Base-by-base conservation (phyloP, 2,113 vertebrate species). In the Rhegmatorhina hoffmannsi region DNA sequence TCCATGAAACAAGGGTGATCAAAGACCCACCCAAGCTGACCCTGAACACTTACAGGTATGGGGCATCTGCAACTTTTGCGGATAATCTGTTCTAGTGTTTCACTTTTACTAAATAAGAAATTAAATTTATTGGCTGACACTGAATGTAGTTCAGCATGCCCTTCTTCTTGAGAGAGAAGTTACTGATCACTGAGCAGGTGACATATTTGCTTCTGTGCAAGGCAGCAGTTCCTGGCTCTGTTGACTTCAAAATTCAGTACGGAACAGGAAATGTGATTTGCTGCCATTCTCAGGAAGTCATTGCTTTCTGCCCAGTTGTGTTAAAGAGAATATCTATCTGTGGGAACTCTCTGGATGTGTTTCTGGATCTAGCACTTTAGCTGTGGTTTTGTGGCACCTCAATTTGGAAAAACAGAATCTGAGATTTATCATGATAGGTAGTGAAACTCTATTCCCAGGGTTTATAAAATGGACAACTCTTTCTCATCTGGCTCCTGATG, bases 11-110 rank as follows among this genome's bases (percentile, higher is more conserved):
- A 10, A 34, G 13, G 10, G 9, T 46, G 11, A 10, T 68, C n/a
- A 25, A 25, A 68, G 38, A 7, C 23, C 16, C 20, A 31, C 17
- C 25, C 29, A 43, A 0, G 0, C 13, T 26, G 34, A 17, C 20
- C 29, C 70, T 89, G 40, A 76, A 34, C 20, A 55, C 2, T 55
- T 53, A 34, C 47, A 69, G 55, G 34, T 40, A 13, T 26, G 29
- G 13, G 7, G 2, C 25, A 60, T 26, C 16, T 24, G 31, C 29
- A 62, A 2, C 17, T 47, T 40, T 40, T 55, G 29, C 23, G 20
- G 17, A 9, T 13, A 55, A 7, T 25, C 12, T 0, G 0, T 68
- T 47, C 25, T 40, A 26, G 20, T 31, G n/a, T 53, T 79, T 11
- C 13, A 46, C 15, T 49, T 69, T 73, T 82, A 38, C 14, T 82